Evolutionary conservation across 2,113 vertebrate genomes (phyloP), one percentile per base, ranked within the genome.

Genomic region (Rhombomys opimus): DNA sequence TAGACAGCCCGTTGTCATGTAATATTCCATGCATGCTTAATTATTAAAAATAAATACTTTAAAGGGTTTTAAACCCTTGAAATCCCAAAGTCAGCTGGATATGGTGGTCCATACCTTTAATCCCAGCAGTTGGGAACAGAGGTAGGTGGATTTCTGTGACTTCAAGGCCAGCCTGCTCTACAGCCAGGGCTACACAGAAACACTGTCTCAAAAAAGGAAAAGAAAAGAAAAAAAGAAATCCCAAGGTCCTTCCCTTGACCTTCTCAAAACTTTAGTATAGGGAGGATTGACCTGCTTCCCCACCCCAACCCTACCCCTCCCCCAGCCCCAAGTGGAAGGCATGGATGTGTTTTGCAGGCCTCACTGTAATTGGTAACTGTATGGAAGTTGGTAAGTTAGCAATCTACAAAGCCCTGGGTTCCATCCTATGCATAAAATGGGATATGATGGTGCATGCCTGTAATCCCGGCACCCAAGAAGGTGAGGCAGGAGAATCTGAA

Each of bases 11-110:
- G 17, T 77, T 94, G 59, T 78, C 93, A 22, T 38, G 7, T 59
- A 70, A 61, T 94, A 63, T 57, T 78, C 85, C 54, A 54, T 35
- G 41, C 22, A 35, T 91, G 6, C 23, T 61, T 85, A 67, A 41
- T 82, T 25, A 95, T 86, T 23, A 86, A 81, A 46, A 90, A 91
- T 59, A 89, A 87, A 17, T 5, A 93, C 61, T 93, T 94, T 52
- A 78, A 78, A 22, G 17, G 1, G 18, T 63, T 41, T 82, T 52
- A 80, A 95, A 7, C 27, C 59, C 14, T 61, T 65, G 14, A 85
- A 85, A 65, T 65, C 14, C 59, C n/a, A 65, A 84, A 59, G 59
- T 46, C n/a, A 65, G 8, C 59, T 85, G 23, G 81, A 7, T 63
- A 7, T 63, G 6, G 23, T 25, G 80, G n/a, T 27, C 11, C n/a